Percentiles rank a stretch among this genome's conserved stretches.
These are phyloP conservation scores for Nibea albiflora DNA, from an alignment of 2,113 vertebrate species.

Conservation along the genomic window DNA sequence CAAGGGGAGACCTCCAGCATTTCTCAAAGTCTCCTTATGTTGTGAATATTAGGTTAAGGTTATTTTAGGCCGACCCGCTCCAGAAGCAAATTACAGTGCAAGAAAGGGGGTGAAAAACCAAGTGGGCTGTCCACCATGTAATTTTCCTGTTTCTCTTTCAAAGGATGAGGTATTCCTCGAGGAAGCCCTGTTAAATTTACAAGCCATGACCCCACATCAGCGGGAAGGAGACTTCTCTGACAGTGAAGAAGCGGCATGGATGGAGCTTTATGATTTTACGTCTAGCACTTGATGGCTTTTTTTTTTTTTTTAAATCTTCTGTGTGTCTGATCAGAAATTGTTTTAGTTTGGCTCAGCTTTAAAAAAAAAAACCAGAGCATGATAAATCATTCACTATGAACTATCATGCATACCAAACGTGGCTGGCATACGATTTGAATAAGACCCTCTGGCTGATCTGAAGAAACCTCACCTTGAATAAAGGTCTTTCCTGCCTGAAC, in stretches of 20 bases:
- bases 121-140: slow-evolving; percentile 76
- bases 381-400: slow-evolving; percentile 49
- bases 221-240: slow-evolving; percentile 61
- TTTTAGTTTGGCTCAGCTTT: slow-evolving; percentile 16
- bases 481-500: slow-evolving; percentile 75
- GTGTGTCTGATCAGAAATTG: slow-evolving; percentile 20
- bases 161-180: slow-evolving; percentile 83
- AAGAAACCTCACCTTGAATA: slow-evolving; percentile 68
- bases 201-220: slow-evolving; percentile 81
- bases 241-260: slow-evolving; percentile 50
- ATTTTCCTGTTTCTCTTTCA: slow-evolving; percentile 85
- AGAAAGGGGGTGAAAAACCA: slow-evolving; percentile 72
- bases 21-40: slow-evolving; percentile 73
- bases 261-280: slow-evolving; percentile 32
- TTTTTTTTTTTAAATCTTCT: slow-evolving; percentile 5
- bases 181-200: slow-evolving; percentile 81
- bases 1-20: slow-evolving; percentile 84
- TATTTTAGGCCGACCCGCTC: slow-evolving; percentile 84
- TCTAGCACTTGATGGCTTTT: slow-evolving; percentile 43
- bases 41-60: slow-evolving; percentile 83
- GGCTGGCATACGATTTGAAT: slow-evolving; percentile 53
- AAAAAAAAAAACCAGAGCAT: not conserved
- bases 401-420: slow-evolving; percentile 36
- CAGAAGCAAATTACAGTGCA: slow-evolving; percentile 84
- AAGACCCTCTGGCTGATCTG: slow-evolving; percentile 59